Conservation (phyloP, 2,888 invertebrate genomes). For the Mesorhabditis spiculigera region DNA sequence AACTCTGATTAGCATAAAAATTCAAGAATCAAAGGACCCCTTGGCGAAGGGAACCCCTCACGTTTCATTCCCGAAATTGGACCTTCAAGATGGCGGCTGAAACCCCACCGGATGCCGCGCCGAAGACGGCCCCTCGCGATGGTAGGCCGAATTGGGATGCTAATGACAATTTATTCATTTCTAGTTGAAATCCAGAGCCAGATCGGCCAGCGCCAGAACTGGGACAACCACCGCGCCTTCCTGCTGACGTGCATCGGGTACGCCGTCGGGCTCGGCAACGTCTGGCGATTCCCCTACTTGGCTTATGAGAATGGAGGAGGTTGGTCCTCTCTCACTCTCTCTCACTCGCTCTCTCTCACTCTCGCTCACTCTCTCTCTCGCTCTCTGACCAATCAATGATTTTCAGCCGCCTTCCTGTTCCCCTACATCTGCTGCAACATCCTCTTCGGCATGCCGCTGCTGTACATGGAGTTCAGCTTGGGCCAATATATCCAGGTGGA, state of each 20-base stretch:
- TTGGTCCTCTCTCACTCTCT: slow-evolving; percentile 9
- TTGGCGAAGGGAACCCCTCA: too few species aligned
- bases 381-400: background rate
- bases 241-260: slow-evolving; percentile 46
- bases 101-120: too few species aligned
- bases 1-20: too few species aligned
- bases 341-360: too few species aligned
- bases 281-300: slow-evolving; percentile 36
- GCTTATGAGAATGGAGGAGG: slow-evolving; percentile 43
- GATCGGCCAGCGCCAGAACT: slow-evolving; percentile 11
- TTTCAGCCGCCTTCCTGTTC: slow-evolving; percentile 59
- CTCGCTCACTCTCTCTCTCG: too few species aligned
- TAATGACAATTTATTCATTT: too few species aligned
- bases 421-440: slow-evolving; percentile 58
- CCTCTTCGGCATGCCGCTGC: slow-evolving; percentile 57
- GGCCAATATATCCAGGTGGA: slow-evolving; percentile 43
- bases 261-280: slow-evolving; percentile 53
- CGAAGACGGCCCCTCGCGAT: too few species aligned
- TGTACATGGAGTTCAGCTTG: slow-evolving; percentile 57
- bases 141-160: too few species aligned
- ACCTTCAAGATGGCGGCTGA: too few species aligned
- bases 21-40: too few species aligned
- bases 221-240: slow-evolving; percentile 40
- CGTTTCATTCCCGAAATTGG: too few species aligned
- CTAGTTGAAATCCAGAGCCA: too few species aligned